These are phyloP conservation scores for Zaprionus inermis DNA, from an alignment of 1,140 invertebrate genomes.

Conservation along the genomic window DNA sequence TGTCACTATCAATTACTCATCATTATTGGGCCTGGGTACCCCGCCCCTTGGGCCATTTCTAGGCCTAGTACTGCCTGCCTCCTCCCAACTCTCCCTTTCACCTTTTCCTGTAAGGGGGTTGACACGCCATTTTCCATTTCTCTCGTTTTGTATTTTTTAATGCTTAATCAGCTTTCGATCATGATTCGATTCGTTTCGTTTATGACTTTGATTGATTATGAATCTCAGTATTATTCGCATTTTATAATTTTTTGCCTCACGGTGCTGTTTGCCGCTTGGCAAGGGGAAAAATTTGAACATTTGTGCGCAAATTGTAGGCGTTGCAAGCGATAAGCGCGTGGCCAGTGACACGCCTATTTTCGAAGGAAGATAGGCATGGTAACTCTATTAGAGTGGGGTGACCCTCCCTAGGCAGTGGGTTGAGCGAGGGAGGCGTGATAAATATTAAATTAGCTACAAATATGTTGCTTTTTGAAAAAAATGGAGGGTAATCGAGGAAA, in stretches of 20 bases:
- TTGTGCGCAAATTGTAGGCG: constrained; percentile 70
- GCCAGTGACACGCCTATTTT: constrained; percentile 25
- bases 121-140: constrained; percentile 49
- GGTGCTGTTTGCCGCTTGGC: not conserved
- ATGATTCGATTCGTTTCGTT: constrained; percentile 62
- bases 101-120: constrained; percentile 47
- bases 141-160: constrained; percentile 39
- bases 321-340: constrained; percentile 43
- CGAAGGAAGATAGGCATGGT: not conserved
- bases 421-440: not conserved
- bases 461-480: not conserved
- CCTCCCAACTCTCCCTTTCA: not conserved
- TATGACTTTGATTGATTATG: constrained; percentile 83
- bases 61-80: too few relatives aligned
- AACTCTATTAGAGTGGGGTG: constrained; percentile 24
- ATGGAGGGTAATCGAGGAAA: not conserved
- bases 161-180: constrained; percentile 47
- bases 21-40: constrained; percentile 55
- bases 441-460: constrained; percentile 5
- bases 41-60: too few relatives aligned
- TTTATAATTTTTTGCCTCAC: constrained; percentile 11
- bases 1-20: constrained; percentile 83
- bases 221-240: constrained; percentile 53
- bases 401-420: not conserved
- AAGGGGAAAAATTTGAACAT: constrained; percentile 62